Evolutionary conservation across 23 tunicate genomes (phyloP).

Genomic region (Trididemnum clinides): DNA sequence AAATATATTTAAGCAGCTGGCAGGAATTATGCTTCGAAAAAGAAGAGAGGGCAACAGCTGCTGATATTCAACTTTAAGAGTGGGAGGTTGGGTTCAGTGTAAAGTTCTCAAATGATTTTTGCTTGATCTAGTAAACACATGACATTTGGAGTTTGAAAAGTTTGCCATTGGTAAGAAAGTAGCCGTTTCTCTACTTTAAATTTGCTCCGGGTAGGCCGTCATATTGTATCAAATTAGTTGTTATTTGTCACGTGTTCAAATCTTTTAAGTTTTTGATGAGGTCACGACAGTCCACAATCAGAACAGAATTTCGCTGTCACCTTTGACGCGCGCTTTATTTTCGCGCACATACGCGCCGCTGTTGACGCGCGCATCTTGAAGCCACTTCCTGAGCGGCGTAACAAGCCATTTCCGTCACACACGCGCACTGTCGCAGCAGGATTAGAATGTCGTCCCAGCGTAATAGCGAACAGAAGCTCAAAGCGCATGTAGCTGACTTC

Average conservation of each 20-base stretch:
- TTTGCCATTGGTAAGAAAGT: too few relatives aligned
- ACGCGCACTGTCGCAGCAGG: background rate
- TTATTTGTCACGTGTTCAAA: background rate
- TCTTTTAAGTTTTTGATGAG: background rate
- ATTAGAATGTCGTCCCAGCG: background rate
- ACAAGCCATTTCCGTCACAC: constrained; percentile 62
- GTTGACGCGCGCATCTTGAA: constrained; percentile 37
- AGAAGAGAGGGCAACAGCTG: too few relatives aligned
- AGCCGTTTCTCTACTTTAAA: too few relatives aligned
- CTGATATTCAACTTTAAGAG: too few relatives aligned
- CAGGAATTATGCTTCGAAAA: too few relatives aligned
- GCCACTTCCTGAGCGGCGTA: constrained; percentile 62
- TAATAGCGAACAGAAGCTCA: background rate
- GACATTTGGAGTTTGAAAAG: background rate
- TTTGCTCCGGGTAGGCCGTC: too few relatives aligned
- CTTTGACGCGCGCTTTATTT: background rate
- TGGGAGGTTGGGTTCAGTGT: too few relatives aligned
- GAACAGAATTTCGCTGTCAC: background rate
- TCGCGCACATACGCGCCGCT: constrained; percentile 23
- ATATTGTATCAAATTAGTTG: too few relatives aligned
- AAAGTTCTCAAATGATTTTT: too few relatives aligned
- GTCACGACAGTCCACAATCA: background rate
- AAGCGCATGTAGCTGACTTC: too few relatives aligned
- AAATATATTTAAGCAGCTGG: background rate
- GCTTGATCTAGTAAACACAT: background rate